Evolutionary conservation across 2,888 invertebrate genomes (phyloP).

Genomic region (Malacosoma neustria): DNA sequence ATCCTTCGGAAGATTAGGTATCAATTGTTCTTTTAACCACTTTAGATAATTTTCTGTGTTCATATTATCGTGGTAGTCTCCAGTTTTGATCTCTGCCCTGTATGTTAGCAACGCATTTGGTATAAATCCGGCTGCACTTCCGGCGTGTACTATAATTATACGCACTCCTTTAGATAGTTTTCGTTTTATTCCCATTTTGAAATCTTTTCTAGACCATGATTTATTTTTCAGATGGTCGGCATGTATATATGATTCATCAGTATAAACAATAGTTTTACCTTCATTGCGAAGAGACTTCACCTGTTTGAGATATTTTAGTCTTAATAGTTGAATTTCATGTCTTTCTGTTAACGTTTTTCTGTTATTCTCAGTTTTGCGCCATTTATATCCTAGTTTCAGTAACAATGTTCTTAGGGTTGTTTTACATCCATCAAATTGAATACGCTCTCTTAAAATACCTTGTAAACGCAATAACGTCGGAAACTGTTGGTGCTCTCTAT

Average conservation of each 20-base stretch:
- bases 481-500: conserved; percentile 11
- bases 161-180: background rate
- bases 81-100: conserved; percentile 1
- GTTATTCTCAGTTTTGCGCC: too few species aligned
- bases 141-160: background rate
- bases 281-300: too few species aligned
- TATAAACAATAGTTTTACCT: too few species aligned
- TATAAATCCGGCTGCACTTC: background rate
- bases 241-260: too few species aligned
- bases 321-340: too few species aligned
- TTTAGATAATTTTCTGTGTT: conserved; percentile 1
- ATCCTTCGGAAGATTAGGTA: background rate
- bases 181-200: background rate
- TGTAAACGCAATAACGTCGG: too few species aligned
- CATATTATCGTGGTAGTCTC: conserved; percentile 1
- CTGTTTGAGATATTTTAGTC: too few species aligned
- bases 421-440: too few species aligned
- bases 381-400: too few species aligned
- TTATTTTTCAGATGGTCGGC: background rate
- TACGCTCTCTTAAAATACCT: too few species aligned
- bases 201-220: background rate
- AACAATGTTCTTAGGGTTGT: too few species aligned
- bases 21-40: conserved; percentile 1
- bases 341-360: too few species aligned
- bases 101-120: background rate